These are phyloP conservation scores for Probosciger aterrimus DNA, from an alignment of 2,113 vertebrate species.

Conservation along the genomic window DNA sequence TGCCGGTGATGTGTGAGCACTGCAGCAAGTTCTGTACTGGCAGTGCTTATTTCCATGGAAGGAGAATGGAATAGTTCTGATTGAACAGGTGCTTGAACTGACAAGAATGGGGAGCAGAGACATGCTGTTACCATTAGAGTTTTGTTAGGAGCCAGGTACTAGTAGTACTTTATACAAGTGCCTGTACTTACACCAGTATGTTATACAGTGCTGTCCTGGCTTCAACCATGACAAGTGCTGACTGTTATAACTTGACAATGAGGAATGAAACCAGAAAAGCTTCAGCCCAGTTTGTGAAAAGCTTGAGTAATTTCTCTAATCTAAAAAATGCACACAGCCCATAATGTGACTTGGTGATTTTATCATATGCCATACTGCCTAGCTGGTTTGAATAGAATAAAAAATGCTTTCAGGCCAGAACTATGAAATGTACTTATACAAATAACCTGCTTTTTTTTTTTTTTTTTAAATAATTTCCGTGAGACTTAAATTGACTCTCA, in stretches of 20 bases:
- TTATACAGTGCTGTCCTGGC: background rate
- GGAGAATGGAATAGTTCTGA: background rate
- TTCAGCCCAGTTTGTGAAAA: background rate
- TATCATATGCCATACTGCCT: background rate
- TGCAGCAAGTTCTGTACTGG: background rate
- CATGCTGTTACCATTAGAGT: background rate
- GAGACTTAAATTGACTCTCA: background rate
- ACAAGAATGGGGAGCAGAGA: background rate
- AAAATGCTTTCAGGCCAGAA: background rate
- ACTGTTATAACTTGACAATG: background rate
- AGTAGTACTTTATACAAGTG: background rate
- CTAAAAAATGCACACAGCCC: background rate
- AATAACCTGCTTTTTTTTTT: background rate
- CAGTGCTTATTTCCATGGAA: background rate
- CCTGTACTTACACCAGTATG: background rate
- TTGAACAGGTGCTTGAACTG: background rate
- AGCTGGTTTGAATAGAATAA: background rate
- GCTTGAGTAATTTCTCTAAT: background rate
- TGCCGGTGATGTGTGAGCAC: background rate
- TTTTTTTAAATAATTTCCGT: background rate
- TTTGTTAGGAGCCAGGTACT: background rate
- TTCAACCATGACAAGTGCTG: background rate
- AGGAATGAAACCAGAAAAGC: background rate
- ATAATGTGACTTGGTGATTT: background rate
- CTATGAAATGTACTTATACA: background rate